Conservation (phyloP, 2,113 vertebrate genomes). For the Bungarus multicinctus region DNA sequence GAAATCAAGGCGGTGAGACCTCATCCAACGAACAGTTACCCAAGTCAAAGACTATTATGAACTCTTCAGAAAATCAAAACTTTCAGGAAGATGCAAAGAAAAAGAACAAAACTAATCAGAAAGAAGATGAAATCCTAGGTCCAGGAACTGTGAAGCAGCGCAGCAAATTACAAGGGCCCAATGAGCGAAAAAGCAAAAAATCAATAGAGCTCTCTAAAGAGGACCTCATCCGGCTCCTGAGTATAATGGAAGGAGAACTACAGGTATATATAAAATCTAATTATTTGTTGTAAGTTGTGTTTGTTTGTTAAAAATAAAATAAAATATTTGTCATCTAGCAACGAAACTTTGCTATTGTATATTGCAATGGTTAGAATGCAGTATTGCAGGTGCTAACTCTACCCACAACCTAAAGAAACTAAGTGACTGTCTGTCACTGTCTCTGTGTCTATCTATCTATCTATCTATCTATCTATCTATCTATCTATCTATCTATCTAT, state of each 20-base stretch:
- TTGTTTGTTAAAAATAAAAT: background rate
- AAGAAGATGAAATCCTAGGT: constrained; percentile 72
- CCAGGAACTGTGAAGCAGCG: constrained; percentile 79
- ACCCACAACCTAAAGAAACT: too few relatives aligned
- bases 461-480: too few relatives aligned
- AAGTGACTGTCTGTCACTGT: too few relatives aligned
- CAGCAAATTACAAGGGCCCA: constrained; percentile 67
- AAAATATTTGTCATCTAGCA: background rate
- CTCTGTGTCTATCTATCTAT: too few relatives aligned
- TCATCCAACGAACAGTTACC: constrained; percentile 75
- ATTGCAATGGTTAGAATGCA: background rate
- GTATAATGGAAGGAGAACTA: constrained; percentile 95
- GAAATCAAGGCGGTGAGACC: constrained; percentile 80
- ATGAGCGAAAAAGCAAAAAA: constrained; percentile 70
- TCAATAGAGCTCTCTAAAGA: constrained; percentile 80
- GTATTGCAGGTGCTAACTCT: background rate
- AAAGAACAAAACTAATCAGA: constrained; percentile 78
- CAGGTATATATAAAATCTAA: constrained; percentile 77
- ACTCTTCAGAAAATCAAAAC: constrained; percentile 70
- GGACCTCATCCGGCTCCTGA: constrained; percentile 86
- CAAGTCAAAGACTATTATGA: constrained; percentile 73
- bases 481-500: too few relatives aligned
- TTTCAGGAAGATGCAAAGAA: constrained; percentile 78
- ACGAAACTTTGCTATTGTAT: background rate
- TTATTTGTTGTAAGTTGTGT: background rate